Evolutionary conservation across 2,113 vertebrate genomes (phyloP).

Genomic region (Pseudorhombus dupliciocellatus): DNA sequence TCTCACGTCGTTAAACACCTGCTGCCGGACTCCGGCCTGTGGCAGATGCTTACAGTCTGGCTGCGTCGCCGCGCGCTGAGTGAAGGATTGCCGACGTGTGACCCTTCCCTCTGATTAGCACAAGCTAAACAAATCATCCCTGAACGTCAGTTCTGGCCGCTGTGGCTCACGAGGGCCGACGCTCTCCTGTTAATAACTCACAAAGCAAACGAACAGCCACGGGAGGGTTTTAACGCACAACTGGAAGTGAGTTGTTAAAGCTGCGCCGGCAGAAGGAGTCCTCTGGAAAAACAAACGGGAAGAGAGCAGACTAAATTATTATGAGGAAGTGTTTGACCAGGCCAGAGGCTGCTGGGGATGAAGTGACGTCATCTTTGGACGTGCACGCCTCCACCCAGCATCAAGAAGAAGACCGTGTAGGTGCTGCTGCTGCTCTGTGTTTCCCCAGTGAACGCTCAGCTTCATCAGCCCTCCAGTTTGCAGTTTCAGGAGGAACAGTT

Average conservation of each 20-base stretch:
- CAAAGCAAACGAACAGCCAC: constrained; percentile 44
- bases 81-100: constrained; percentile 51
- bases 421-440: constrained; percentile 68
- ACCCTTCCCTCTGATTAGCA: constrained; percentile 59
- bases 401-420: constrained; percentile 1
- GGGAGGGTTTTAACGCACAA: background rate
- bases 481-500: constrained; percentile 63
- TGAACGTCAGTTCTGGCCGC: constrained; percentile 50
- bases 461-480: constrained; percentile 62
- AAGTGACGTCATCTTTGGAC: background rate
- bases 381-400: background rate
- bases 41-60: constrained; percentile 50
- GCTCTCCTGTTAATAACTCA: constrained; percentile 46
- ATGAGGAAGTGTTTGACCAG: constrained; percentile 10
- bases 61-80: constrained; percentile 46
- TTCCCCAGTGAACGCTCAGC: constrained; percentile 58
- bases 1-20: constrained; percentile 58
- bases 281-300: background rate
- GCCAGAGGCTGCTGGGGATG: background rate
- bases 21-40: constrained; percentile 40
- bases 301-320: background rate
- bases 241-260: constrained; percentile 22
- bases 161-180: constrained; percentile 45
- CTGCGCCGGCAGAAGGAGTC: background rate
- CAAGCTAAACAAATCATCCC: constrained; percentile 63